Conservation (phyloP, 2,888 invertebrate genomes). For the Drosophila pseudotalamancana region DNA sequence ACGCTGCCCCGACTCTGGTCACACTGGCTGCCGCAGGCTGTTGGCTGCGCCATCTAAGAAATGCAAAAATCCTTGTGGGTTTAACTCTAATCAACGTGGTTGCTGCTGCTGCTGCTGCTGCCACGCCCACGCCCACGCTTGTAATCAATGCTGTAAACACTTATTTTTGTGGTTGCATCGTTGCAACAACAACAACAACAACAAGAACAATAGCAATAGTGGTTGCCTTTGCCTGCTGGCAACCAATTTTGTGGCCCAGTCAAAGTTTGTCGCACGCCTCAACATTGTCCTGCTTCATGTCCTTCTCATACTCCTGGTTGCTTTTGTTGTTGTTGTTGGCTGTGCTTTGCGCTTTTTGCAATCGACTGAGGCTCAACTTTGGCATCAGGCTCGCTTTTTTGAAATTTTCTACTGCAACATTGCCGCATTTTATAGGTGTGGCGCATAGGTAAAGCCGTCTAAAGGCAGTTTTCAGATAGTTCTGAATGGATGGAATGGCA, state of each 20-base stretch:
- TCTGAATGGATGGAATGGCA: not conserved
- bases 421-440: slow-evolving; percentile 52
- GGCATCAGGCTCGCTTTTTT: slow-evolving; percentile 16
- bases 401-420: slow-evolving; percentile 43
- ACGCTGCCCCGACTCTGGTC: slow-evolving; percentile 58
- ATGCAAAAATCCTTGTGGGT: slow-evolving; percentile 71
- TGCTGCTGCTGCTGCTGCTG: slow-evolving; percentile 1
- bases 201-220: slow-evolving; percentile 20
- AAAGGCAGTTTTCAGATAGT: slow-evolving; percentile 10
- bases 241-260: slow-evolving; percentile 59
- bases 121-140: slow-evolving; percentile 41
- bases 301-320: slow-evolving; percentile 3
- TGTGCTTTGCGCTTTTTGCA: slow-evolving; percentile 43
- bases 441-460: slow-evolving; percentile 29
- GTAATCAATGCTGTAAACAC: slow-evolving; percentile 80
- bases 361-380: slow-evolving; percentile 36
- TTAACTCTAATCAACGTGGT: slow-evolving; percentile 60
- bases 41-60: slow-evolving; percentile 52
- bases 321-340: slow-evolving; percentile 19
- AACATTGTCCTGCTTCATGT: slow-evolving; percentile 34
- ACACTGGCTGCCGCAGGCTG: slow-evolving; percentile 21
- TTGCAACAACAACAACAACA: slow-evolving; percentile 27
- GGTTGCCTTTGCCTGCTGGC: slow-evolving; percentile 28
- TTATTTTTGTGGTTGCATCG: slow-evolving; percentile 76
- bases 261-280: slow-evolving; percentile 53